Base-by-base conservation (phyloP, 2,888 invertebrate species). In the Leptopilina drosophilae region DNA sequence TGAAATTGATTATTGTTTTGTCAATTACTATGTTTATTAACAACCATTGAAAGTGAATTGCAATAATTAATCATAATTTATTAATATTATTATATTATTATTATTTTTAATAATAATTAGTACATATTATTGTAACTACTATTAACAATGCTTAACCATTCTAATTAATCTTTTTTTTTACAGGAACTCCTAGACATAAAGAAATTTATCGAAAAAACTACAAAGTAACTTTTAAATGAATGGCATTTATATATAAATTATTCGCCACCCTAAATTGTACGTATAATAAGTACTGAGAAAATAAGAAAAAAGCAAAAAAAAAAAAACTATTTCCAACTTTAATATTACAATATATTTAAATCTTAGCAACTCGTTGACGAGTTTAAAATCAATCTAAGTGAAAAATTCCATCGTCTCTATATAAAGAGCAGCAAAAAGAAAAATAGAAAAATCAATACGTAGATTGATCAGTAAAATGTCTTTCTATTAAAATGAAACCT, bases 141-240 rank as follows among this genome's bases (percentile, higher is more conserved):
- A 42, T 42, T 42, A 42, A 42, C 7, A 42, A 7, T 42, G 7
- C 0, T 42, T 42, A 6, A 42, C 3, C 6, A 42, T 42, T 42
- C 6, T 8, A 42, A 42, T 69, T 6, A 26, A 49, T 14, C 69
- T 80, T 65, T 66, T 77, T 49, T 80, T 81, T 87, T 84, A 11
- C 87, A 92, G 91, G 91, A 91, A 88, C 88, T 91, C 88, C 87
- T 82, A 7, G 91, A 92, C 80, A 82, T 92, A 82, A 91, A 90
- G 85, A 87, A 89, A 81, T 92, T 92, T 84, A 85, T 91, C 79
- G 90, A 91, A 77, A 91, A 87, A 86, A 85, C 89, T 73, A 81
- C 91, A 78, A 88, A 90, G 83, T 49, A 73, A 56, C 14, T 73
- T 53, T 73, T 40, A 73, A 73, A 73, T 53, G 14, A 73, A 56